Evolutionary conservation across 2,888 invertebrate genomes (phyloP).

Genomic region (Cantharis nigra): DNA sequence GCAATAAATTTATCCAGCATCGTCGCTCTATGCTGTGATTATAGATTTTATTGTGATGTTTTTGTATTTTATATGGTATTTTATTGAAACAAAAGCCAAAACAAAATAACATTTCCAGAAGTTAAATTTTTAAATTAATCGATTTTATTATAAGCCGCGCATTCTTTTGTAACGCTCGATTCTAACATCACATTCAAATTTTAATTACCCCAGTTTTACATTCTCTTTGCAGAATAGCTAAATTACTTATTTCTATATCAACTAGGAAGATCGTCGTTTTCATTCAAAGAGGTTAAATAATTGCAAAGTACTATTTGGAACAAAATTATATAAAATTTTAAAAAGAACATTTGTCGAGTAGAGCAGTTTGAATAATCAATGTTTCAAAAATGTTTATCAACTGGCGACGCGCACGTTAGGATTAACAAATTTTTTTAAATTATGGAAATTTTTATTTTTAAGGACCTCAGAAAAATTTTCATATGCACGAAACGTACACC

Average conservation of each 20-base stretch:
- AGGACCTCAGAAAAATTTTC: too few relatives aligned
- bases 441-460: too few relatives aligned
- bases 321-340: too few relatives aligned
- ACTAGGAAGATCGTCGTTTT: neutral
- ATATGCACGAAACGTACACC: too few relatives aligned
- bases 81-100: constrained; percentile 26
- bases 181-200: neutral
- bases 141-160: neutral
- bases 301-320: neutral
- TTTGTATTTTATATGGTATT: constrained; percentile 15
- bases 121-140: neutral
- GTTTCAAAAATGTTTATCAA: too few relatives aligned
- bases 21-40: constrained; percentile 33
- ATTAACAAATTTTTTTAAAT: too few relatives aligned
- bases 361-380: too few relatives aligned
- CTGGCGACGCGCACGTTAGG: too few relatives aligned
- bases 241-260: neutral
- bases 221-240: neutral
- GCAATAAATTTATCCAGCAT: constrained; percentile 47
- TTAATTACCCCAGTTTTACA: neutral
- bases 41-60: constrained; percentile 29
- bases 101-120: neutral
- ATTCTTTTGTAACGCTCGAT: neutral
- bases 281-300: too few relatives aligned
- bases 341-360: too few relatives aligned